Conservation (phyloP, 2,888 invertebrate genomes). For the Scaptodrosophila latifasciaeformis region DNA sequence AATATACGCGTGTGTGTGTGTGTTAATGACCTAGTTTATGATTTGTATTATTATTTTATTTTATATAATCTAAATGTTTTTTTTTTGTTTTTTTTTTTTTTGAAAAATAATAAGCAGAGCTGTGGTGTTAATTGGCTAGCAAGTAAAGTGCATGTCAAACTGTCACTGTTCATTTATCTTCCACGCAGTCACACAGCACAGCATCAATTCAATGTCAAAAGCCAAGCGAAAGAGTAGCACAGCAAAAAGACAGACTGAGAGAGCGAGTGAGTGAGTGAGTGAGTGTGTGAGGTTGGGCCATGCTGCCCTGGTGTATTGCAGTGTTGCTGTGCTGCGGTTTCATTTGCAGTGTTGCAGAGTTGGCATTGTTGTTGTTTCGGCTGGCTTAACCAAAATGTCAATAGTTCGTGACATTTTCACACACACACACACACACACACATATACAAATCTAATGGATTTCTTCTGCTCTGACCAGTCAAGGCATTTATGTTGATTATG, state of each 20-base stretch:
- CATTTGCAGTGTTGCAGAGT: too few species aligned
- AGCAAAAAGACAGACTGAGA: too few species aligned
- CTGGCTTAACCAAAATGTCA: too few species aligned
- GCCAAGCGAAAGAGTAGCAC: too few species aligned
- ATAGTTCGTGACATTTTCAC: slow-evolving; percentile 41
- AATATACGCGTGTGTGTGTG: slow-evolving; percentile 15
- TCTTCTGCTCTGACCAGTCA: not conserved
- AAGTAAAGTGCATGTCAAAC: slow-evolving; percentile 11
- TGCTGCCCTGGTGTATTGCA: not conserved
- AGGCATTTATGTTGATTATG: not conserved
- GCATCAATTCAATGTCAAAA: too few species aligned
- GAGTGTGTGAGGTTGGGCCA: not conserved
- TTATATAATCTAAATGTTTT: slow-evolving; percentile 17
- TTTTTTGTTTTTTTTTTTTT: slow-evolving; percentile 7
- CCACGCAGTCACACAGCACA: too few species aligned
- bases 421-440: not conserved
- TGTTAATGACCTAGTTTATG: slow-evolving; percentile 47
- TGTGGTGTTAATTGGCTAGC: slow-evolving; percentile 34
- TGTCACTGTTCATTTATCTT: too few species aligned
- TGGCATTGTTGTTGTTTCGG: too few species aligned
- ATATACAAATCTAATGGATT: not conserved
- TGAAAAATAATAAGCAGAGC: too few species aligned
- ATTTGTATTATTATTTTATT: slow-evolving; percentile 4
- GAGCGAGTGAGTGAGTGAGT: not conserved
- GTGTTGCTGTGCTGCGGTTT: too few species aligned